These are phyloP conservation scores for Artibeus lituratus DNA, from an alignment of 2,797 vertebrate genomes.

Conservation along the genomic window DNA sequence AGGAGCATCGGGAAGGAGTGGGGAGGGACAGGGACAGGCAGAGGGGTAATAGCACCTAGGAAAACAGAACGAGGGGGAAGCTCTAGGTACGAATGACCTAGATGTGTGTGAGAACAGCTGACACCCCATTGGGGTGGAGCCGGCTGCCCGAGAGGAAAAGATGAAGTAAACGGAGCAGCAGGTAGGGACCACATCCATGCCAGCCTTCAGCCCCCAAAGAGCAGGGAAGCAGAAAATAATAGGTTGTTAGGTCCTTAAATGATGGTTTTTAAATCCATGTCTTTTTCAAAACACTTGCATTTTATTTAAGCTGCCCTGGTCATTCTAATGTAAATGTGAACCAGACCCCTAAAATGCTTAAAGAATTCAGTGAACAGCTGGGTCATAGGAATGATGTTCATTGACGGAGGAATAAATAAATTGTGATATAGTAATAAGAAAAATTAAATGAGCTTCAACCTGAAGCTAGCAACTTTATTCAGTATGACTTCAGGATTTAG, in stretches of 20 bases:
- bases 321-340: background rate
- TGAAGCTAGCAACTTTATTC: background rate
- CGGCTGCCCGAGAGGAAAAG: background rate
- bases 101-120: background rate
- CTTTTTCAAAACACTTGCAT: background rate
- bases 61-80: too few relatives aligned
- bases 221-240: background rate
- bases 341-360: background rate
- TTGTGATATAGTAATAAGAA: too few relatives aligned
- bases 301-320: background rate
- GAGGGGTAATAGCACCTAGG: background rate
- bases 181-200: background rate
- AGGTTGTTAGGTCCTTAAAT: background rate
- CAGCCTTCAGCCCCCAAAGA: background rate
- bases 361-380: background rate
- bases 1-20: background rate
- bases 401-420: too few relatives aligned
- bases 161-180: fast-evolving
- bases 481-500: background rate
- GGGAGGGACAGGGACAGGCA: background rate
- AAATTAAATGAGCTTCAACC: background rate
- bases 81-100: background rate
- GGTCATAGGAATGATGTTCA: too few relatives aligned
- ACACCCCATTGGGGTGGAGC: background rate
- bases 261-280: background rate